Base-by-base conservation (phyloP, 2,113 vertebrate species). In the Megalops atlanticus region DNA sequence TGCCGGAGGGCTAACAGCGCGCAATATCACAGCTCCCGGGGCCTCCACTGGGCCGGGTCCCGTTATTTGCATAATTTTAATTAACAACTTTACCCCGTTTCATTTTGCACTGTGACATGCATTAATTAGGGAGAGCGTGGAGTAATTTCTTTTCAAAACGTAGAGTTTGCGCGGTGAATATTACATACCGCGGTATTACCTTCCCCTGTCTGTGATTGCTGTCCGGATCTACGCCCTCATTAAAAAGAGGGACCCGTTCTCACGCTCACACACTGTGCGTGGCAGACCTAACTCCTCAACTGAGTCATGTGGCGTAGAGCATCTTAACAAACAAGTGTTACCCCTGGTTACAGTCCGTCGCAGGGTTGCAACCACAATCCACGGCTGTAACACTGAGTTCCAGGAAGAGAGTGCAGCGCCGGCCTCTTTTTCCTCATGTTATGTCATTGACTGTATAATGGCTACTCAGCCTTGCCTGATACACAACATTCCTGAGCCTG, bases 1-100 rank as follows among this genome's bases (percentile, higher is more conserved):
- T n/a, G n/a, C n/a, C n/a, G n/a, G n/a, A n/a, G n/a, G n/a, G n/a
- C n/a, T n/a, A 45, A 24, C 73, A 14, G 11, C 15, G n/a, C 10
- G n/a, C 27, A 21, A 24, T 27, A 24, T 18, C 40, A 1, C 2
- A 14, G n/a, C 27, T 41, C 75, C 3, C 4, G 14, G 33, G 40
- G 38, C 38, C 70, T 5, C 33, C 15, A 3, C 0, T 16, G 33
- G 70, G 70, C 33, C 33, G 0, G 12, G 70, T 16, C 16, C 70
- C 16, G 70, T 35, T 33, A 1, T 79, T 70, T 79, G 27, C 77
- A 79, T 71, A 45, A 45, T 79, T 68, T 68, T 79, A 70, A 70
- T 79, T 79, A 71, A 47, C 40, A 33, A 35, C 15, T 41, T 8
- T 21, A 18, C 77, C 76, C 40, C 54, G 21, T 69, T n/a, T 68